A percentile compares a stretch with the other conserved stretches of the same genome.
phyloP scores from a whole-genome alignment of 2,113 vertebrate genomes.

The Neofelis nebulosa region DNA sequence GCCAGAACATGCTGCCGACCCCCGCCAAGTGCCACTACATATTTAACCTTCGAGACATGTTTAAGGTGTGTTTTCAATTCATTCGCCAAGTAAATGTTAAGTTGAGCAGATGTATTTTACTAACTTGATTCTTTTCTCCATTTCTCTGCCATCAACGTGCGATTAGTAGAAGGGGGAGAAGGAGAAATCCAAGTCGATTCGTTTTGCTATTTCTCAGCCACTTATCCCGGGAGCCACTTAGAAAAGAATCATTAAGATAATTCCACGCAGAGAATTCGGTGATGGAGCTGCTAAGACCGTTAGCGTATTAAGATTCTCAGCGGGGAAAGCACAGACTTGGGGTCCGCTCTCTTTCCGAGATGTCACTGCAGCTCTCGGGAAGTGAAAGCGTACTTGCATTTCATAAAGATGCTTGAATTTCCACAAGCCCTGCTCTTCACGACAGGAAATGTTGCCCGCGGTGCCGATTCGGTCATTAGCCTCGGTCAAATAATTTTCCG shows the following conservation, averaged over 20 bases:
- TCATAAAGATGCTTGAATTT: background rate
- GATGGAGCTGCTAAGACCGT: background rate
- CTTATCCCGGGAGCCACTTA: background rate
- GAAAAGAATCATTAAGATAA: background rate
- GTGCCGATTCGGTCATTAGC: background rate
- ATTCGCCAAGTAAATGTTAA: background rate
- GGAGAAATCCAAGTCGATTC: background rate
- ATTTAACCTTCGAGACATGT: slow-evolving; percentile 81
- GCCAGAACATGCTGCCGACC: slow-evolving; percentile 74
- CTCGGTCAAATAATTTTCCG: background rate
- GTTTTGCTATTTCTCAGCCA: background rate
- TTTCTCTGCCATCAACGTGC: background rate
- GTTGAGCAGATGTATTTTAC: background rate
- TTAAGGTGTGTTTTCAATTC: slow-evolving; percentile 69
- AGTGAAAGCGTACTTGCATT: background rate
- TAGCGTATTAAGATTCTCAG: background rate
- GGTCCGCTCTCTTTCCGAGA: background rate
- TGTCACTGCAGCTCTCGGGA: background rate
- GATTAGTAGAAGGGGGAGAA: background rate
- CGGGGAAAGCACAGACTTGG: background rate
- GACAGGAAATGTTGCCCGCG: background rate
- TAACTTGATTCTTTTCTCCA: background rate
- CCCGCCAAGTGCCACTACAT: slow-evolving; percentile 82
- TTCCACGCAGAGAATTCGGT: background rate
- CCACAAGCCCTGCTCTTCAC: background rate